These are phyloP conservation scores for Gallinago stenura DNA, from an alignment of 2,797 vertebrate species.

Conservation along the genomic window DNA sequence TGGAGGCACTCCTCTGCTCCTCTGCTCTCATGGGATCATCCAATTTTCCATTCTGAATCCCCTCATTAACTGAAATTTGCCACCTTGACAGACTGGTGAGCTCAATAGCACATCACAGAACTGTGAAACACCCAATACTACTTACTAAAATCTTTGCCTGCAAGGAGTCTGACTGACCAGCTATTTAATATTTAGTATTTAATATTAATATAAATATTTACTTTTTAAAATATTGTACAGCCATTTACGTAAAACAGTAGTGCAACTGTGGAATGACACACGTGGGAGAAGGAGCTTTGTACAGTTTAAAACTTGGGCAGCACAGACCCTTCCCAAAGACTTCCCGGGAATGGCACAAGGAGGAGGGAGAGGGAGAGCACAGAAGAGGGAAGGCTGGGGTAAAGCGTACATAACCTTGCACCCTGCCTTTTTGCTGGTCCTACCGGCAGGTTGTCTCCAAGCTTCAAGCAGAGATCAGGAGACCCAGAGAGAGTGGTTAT, in stretches of 20 bases:
- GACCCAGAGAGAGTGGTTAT: neutral
- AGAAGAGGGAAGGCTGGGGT: neutral
- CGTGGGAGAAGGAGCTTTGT: neutral
- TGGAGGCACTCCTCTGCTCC: neutral
- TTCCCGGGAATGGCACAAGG: neutral
- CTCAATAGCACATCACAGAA: neutral
- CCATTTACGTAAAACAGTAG: neutral
- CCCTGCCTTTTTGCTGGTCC: neutral
- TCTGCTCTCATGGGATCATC: neutral
- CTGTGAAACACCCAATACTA: neutral
- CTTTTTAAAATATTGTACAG: neutral
- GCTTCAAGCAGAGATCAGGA: neutral
- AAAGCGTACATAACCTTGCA: neutral
- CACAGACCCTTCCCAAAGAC: neutral
- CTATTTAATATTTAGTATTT: neutral
- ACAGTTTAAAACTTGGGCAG: neutral
- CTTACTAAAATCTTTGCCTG: neutral
- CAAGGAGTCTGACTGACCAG: neutral
- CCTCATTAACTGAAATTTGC: neutral
- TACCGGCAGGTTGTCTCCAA: neutral
- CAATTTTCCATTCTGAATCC: neutral
- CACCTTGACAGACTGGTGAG: neutral
- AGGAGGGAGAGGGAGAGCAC: neutral
- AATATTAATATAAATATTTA: neutral
- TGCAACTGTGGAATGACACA: neutral